Percentiles rank a stretch among this genome's conserved stretches.
These are phyloP conservation scores for Drosophila quadrilineata DNA, from an alignment of 1,140 invertebrate species.

Conservation along the genomic window DNA sequence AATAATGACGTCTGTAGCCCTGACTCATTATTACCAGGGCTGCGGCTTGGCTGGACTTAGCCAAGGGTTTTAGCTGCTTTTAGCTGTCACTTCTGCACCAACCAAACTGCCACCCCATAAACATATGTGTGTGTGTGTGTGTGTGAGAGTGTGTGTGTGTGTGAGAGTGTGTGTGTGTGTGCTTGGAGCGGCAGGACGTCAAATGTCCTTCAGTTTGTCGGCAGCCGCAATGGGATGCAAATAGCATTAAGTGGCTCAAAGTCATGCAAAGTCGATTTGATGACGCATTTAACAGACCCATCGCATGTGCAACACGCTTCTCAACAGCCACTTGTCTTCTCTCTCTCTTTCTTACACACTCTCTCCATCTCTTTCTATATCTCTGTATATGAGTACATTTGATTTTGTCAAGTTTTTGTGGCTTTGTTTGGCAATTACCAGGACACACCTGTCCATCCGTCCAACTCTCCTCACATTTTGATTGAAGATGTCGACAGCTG, in stretches of 20 bases:
- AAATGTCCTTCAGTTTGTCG: constrained; percentile 40
- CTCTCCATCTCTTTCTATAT: too few relatives aligned
- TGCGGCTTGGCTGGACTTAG: background rate
- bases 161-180: too few relatives aligned
- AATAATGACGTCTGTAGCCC: constrained; percentile 59
- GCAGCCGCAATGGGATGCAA: constrained; percentile 53
- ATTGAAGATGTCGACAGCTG: constrained; percentile 47
- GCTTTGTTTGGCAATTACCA: constrained; percentile 59
- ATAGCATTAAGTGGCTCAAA: constrained; percentile 73
- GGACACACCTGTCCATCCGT: constrained; percentile 13
- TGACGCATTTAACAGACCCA: constrained; percentile 37
- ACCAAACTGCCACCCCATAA: too few relatives aligned
- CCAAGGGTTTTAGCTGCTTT: background rate
- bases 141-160: too few relatives aligned
- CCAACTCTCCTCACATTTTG: constrained; percentile 12
- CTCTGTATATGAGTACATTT: too few relatives aligned
- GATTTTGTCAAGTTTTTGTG: constrained; percentile 51
- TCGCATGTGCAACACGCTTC: background rate
- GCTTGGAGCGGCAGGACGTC: too few relatives aligned
- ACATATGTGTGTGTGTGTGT: too few relatives aligned
- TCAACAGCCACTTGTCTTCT: background rate
- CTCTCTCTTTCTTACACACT: too few relatives aligned
- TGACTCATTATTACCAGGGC: background rate
- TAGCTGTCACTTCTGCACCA: too few relatives aligned
- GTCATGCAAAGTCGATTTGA: constrained; percentile 67